A percentile compares a stretch with the other conserved stretches of the same genome.
Conservation (phyloP, 2,797 vertebrate genomes). For the Xiphophorus birchmanni region DNA sequence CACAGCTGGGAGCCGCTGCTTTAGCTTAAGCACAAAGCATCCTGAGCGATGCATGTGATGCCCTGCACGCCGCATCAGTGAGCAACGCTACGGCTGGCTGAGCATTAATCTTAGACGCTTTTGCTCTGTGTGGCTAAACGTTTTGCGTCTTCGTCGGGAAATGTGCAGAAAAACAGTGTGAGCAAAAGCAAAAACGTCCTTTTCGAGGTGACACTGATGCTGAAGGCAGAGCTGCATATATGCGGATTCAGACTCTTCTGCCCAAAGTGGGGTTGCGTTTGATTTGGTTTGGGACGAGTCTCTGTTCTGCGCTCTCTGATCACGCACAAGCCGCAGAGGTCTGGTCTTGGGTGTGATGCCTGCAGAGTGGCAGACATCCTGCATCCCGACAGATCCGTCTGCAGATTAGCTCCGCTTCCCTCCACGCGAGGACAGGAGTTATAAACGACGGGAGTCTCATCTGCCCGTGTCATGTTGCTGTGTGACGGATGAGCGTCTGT, state of each 20-base stretch:
- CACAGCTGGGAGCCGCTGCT: slow-evolving; percentile 8
- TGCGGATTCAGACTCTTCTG: neutral
- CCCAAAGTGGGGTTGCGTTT: neutral
- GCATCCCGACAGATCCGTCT: slow-evolving; percentile 45
- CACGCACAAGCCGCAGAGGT: slow-evolving; percentile 45
- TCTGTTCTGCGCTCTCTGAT: slow-evolving; percentile 40
- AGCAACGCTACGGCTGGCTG: slow-evolving; percentile 19
- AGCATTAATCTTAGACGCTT: slow-evolving; percentile 20
- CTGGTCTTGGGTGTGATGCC: slow-evolving; percentile 55
- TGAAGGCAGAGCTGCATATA: slow-evolving; percentile 10
- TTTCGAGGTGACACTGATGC: slow-evolving; percentile 6
- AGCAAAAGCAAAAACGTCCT: slow-evolving; percentile 28
- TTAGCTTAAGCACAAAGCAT: slow-evolving; percentile 18
- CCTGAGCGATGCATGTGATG: slow-evolving; percentile 20
- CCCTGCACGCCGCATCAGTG: slow-evolving; percentile 32
- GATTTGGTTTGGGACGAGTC: slow-evolving; percentile 13
- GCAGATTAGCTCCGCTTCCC: slow-evolving; percentile 59
- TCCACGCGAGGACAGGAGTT: slow-evolving; percentile 48
- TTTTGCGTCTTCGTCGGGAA: slow-evolving; percentile 36
- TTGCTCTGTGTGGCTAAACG: slow-evolving; percentile 13
- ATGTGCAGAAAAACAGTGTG: slow-evolving; percentile 21
- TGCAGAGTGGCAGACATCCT: slow-evolving; percentile 48
- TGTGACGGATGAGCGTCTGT: slow-evolving; percentile 60
- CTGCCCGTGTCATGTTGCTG: slow-evolving; percentile 39
- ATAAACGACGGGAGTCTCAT: slow-evolving; percentile 46